Conservation (phyloP, 2,888 invertebrate genomes). For the Nomada fucata region DNA sequence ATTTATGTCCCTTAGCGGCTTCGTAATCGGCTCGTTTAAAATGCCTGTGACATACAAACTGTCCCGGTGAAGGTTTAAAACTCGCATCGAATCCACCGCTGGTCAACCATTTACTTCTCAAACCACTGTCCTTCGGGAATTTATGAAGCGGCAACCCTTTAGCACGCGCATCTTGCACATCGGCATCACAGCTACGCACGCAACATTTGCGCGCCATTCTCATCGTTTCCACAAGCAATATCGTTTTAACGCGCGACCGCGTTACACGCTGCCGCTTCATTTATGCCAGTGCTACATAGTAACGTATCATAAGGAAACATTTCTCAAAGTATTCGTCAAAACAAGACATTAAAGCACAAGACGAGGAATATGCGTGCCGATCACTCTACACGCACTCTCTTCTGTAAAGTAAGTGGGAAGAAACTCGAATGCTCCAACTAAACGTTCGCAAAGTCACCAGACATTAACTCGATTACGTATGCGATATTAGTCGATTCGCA, state of each 20-base stretch:
- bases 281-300: conserved; percentile 74
- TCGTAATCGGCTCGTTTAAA: conserved; percentile 91
- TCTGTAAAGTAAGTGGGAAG: conserved; percentile 31
- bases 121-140: conserved; percentile 88
- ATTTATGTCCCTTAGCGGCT: conserved; percentile 89
- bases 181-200: conserved; percentile 87
- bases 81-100: conserved; percentile 86
- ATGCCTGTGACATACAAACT: conserved; percentile 91
- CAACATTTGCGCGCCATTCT: conserved; percentile 89
- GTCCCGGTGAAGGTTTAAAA: conserved; percentile 86
- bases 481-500: conserved; percentile 70
- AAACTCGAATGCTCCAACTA: conserved; percentile 52
- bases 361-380: conserved; percentile 26
- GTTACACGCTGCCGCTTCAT: conserved; percentile 76
- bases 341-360: conserved; percentile 30
- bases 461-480: conserved; percentile 56
- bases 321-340: conserved; percentile 32
- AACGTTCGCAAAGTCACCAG: conserved; percentile 62
- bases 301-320: conserved; percentile 55
- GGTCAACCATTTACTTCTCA: conserved; percentile 88
- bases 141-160: conserved; percentile 91
- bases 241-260: conserved; percentile 74
- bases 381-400: conserved; percentile 45
- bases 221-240: conserved; percentile 71
- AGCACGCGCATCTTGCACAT: conserved; percentile 87